These are phyloP conservation scores for human DNA, from an alignment of 2,113 vertebrate species.

Conservation along the genomic window GRCh38 chr14:71094001-71094500, in stretches of 20 bases:
- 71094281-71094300: background rate
- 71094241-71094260: background rate
- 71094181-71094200: background rate
- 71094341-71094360: background rate
- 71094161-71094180: background rate
- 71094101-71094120: background rate
- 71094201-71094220: background rate
- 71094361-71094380: background rate
- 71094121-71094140: background rate
- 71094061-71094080: background rate
- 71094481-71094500: background rate
- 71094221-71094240: background rate
- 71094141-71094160: background rate
- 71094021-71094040: background rate
- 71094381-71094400: background rate
- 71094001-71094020: background rate
- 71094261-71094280: background rate
- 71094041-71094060: background rate
- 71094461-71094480: background rate
- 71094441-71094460: background rate
- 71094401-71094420: background rate
- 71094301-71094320: background rate
- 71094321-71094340: background rate
- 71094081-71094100: background rate
- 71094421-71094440: background rate